These are phyloP conservation scores for Metellina segmentata DNA, from an alignment of 2,888 invertebrate genomes.

Conservation along the genomic window DNA sequence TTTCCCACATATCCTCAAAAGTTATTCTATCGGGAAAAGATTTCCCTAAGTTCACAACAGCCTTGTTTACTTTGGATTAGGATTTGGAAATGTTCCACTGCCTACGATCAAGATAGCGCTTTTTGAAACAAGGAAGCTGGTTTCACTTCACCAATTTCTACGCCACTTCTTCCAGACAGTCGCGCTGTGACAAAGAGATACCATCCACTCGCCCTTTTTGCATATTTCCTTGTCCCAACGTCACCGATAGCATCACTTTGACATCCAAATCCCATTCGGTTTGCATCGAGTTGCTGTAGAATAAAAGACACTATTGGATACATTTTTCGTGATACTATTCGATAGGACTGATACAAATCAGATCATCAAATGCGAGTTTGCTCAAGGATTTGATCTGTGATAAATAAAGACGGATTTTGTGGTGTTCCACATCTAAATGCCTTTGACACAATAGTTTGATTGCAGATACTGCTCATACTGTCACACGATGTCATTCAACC, in stretches of 20 bases:
- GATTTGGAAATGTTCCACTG: conserved; percentile 32
- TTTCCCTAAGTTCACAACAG: background rate
- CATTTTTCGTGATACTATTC: too few relatives aligned
- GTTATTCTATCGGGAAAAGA: too few relatives aligned
- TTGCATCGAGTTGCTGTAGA: background rate
- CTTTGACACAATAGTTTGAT: too few relatives aligned
- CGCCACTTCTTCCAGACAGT: background rate
- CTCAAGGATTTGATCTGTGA: too few relatives aligned
- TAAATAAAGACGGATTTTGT: too few relatives aligned
- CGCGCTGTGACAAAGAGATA: background rate
- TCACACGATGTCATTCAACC: too few relatives aligned
- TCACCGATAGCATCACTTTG: background rate
- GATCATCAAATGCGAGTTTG: too few relatives aligned
- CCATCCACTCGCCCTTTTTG: background rate
- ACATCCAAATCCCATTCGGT: background rate
- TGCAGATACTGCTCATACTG: too few relatives aligned
- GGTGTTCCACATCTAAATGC: too few relatives aligned
- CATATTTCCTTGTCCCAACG: background rate
- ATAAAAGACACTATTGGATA: too few relatives aligned
- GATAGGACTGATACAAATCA: too few relatives aligned
- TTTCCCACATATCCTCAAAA: too few relatives aligned
- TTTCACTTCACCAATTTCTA: background rate
- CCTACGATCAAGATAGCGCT: conserved; percentile 18
- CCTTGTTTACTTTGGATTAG: conserved; percentile 13
- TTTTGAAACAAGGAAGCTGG: conserved; percentile 14